A percentile compares a stretch with the other conserved stretches of the same genome.
phyloP scores from a whole-genome alignment of 2,888 invertebrate genomes.

The Nemurella pictetii region DNA sequence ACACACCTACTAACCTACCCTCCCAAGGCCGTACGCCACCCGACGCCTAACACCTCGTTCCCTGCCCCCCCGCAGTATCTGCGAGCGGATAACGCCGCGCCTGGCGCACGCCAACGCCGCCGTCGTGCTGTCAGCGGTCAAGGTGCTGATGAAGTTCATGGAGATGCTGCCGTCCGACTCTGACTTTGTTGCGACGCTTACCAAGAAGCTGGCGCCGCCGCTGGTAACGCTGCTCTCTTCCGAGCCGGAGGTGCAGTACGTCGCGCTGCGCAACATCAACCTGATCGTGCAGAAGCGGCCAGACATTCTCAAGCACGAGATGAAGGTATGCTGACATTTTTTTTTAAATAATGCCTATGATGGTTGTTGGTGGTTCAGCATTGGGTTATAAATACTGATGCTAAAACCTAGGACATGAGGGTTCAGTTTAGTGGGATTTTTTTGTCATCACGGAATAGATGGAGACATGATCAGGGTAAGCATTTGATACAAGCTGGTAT shows the following conservation, averaged over 20 bases:
- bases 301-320: conserved; percentile 98
- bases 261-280: conserved; percentile 97
- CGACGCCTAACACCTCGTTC: too few species aligned
- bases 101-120: conserved; percentile 99
- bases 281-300: conserved; percentile 98
- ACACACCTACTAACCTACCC: too few species aligned
- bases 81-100: conserved; percentile 95
- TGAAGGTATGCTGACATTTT: conserved; percentile 74
- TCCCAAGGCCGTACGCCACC: too few species aligned
- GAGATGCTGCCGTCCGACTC: conserved; percentile 93
- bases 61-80: conserved; percentile 70
- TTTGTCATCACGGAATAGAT: too few species aligned
- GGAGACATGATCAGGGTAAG: too few species aligned
- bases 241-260: conserved; percentile 96
- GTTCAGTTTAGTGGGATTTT: too few species aligned
- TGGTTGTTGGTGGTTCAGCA: too few species aligned
- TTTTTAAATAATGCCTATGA: too few species aligned
- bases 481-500: too few species aligned
- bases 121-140: conserved; percentile 96
- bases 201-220: conserved; percentile 98
- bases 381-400: too few species aligned
- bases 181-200: conserved; percentile 90
- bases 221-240: conserved; percentile 95
- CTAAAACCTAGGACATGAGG: too few species aligned
- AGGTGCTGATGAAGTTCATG: conserved; percentile 97